A percentile compares a stretch with the other conserved stretches of the same genome.
Conservation (phyloP, 2,888 invertebrate species). For the Tineola bisselliella region DNA sequence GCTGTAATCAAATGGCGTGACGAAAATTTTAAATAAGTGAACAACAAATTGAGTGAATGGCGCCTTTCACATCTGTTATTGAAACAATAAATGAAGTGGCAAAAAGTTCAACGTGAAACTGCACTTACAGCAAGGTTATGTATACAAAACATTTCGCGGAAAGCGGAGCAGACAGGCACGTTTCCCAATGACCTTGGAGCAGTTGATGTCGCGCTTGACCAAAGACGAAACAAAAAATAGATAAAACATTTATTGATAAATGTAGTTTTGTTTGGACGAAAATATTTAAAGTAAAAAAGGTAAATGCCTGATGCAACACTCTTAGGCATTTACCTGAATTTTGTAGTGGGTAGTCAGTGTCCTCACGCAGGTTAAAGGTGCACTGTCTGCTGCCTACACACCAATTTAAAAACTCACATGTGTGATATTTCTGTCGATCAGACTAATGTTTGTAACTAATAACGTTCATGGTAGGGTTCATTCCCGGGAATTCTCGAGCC, state of each 20-base stretch:
- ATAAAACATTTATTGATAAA: background rate
- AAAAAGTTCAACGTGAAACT: slow-evolving; percentile 26
- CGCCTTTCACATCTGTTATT: slow-evolving; percentile 2
- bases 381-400: slow-evolving; percentile 18
- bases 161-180: slow-evolving; percentile 41
- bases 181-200: slow-evolving; percentile 8
- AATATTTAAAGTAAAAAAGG: too few relatives aligned
- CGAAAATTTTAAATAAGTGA: background rate
- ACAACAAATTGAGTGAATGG: background rate
- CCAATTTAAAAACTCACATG: slow-evolving; percentile 24
- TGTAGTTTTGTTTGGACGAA: too few relatives aligned
- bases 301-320: background rate
- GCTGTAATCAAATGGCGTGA: background rate
- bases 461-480: too few relatives aligned
- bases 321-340: background rate
- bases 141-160: slow-evolving; percentile 27
- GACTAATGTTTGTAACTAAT: slow-evolving; percentile 28
- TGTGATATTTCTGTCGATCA: slow-evolving; percentile 28
- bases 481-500: too few relatives aligned
- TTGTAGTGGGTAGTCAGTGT: background rate
- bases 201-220: slow-evolving; percentile 13
- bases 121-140: slow-evolving; percentile 36
- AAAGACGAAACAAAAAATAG: slow-evolving; percentile 19
- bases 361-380: slow-evolving; percentile 16
- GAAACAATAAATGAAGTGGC: background rate